Conservation (phyloP, 2,113 vertebrate genomes). For the Dasyornis broadbenti region DNA sequence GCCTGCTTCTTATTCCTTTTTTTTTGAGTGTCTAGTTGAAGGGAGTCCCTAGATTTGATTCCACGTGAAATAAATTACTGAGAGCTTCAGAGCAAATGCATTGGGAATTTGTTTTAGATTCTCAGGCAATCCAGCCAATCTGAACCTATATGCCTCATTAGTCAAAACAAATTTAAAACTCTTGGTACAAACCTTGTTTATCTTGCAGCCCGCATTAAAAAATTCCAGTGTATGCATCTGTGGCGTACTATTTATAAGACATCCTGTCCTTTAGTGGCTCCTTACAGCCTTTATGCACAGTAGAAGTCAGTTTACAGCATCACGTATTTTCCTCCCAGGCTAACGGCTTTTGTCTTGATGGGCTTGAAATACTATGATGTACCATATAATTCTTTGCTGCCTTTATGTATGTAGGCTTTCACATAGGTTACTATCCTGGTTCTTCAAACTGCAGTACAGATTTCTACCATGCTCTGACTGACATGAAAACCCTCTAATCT, state of each 20-base stretch:
- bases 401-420: background rate
- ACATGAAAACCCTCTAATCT: background rate
- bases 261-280: background rate
- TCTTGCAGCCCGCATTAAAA: background rate
- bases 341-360: background rate
- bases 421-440: background rate
- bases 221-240: rapidly evolving
- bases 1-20: background rate
- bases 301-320: background rate
- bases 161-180: background rate
- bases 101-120: background rate
- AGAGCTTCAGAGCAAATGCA: background rate
- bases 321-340: background rate
- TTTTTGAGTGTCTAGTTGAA: background rate
- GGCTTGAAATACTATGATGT: background rate
- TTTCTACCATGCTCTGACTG: background rate
- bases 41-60: background rate
- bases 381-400: background rate
- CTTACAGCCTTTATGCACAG: background rate
- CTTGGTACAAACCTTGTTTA: background rate
- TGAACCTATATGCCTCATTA: background rate
- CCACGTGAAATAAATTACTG: background rate
- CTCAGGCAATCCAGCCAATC: background rate
- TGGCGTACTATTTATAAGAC: background rate
- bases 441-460: background rate